phyloP scores from a whole-genome alignment of 1,140 invertebrate species.

The Eriosoma lanigerum region DNA sequence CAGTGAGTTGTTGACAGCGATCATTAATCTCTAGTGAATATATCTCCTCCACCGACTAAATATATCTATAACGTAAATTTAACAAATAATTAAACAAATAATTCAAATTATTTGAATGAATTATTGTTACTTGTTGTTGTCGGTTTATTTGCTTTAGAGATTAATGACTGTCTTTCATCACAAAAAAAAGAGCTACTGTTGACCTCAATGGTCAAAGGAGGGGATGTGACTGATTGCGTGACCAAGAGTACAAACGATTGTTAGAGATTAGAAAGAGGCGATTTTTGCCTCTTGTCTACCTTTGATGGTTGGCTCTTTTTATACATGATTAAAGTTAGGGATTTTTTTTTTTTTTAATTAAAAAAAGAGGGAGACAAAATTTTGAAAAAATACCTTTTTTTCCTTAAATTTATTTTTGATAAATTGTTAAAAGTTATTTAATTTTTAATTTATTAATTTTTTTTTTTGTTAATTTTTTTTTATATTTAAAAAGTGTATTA shows the following conservation, averaged over 20 bases:
- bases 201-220: conserved; percentile 43
- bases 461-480: conserved; percentile 53
- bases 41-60: conserved; percentile 49
- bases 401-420: conserved; percentile 53
- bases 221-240: conserved; percentile 51
- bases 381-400: conserved; percentile 45
- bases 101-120: not conserved
- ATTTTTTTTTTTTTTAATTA: conserved; percentile 48
- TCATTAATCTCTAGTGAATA: conserved; percentile 41
- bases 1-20: conserved; percentile 38
- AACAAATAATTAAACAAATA: not conserved
- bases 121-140: conserved; percentile 22
- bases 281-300: conserved; percentile 29
- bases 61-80: conserved; percentile 13
- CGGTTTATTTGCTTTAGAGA: conserved; percentile 36
- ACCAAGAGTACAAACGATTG: conserved; percentile 50
- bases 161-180: conserved; percentile 24
- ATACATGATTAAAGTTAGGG: conserved; percentile 51
- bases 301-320: conserved; percentile 46
- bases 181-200: conserved; percentile 49
- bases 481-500: conserved; percentile 54
- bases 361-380: conserved; percentile 40
- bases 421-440: conserved; percentile 52
- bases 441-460: conserved; percentile 53
- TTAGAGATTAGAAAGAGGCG: not conserved